Base-by-base conservation (phyloP, 2,113 vertebrate species). In the Nothocercus nigrocapillus region DNA sequence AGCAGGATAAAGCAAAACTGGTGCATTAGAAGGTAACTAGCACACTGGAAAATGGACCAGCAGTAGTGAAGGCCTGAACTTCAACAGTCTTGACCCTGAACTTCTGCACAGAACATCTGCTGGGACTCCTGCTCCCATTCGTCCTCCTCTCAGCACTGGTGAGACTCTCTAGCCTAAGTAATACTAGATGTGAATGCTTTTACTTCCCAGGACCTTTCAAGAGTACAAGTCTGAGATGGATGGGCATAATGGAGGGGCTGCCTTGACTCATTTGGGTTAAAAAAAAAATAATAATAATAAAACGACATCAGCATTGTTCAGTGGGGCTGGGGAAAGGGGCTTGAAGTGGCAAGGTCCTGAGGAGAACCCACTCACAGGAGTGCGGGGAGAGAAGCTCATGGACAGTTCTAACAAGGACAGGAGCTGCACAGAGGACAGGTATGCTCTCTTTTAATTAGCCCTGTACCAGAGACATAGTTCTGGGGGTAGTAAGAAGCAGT, bases 1-100 rank as follows among this genome's bases (percentile, higher is more conserved):
- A 93, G 92, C 81, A 64, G 75, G 45, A 32, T 11, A 5, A 89
- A 96, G 96, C 84, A 74, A 79, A 72, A 61, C 15, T 7, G 49
- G 62, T 66, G 40, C 14, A 7, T 96, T 88, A 95, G 68, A 44
- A 40, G 7, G 2, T 1, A 77, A n/a, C n/a, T 15, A 45, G 4
- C 42, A 73, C 87, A 49, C 17, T 21, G 49, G 77, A 58, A 82
- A 89, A 62, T 0, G 11, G 47, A 74, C 53, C 83, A 79, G 19
- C 81, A 42, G 54, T 63, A 67, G 11, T 15, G 32, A 49, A 51
- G 21, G 36, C 5, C 80, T 12, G 47, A 38, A 77, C 38, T 78
- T 45, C 62, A 63, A 24, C 14, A 34, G 16, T 16, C 47, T 69
- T 62, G 64, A 76, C 5, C 5, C 3, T 15, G 42, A 61, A 59